Evolutionary conservation across 92 coral and sea anemone genomes (phyloP), one percentile per base, ranked within the genome.

Genomic region (Nematostella vectensis): DNA sequence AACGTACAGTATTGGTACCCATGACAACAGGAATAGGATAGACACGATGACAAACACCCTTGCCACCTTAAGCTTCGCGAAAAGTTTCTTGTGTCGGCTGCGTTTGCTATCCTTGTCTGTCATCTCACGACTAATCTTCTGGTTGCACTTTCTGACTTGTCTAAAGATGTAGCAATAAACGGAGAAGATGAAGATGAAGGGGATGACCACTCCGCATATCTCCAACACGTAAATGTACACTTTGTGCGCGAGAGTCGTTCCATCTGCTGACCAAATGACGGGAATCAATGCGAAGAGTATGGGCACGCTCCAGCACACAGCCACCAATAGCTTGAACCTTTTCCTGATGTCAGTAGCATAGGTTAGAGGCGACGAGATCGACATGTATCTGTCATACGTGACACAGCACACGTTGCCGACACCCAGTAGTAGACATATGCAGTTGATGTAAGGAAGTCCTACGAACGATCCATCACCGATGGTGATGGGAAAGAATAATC

Each of bases 1-100:
- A 12, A 76, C 61, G 15, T 68, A 76, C 22, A 76, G 62, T 1
- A 62, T 57, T 25, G 82, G 82, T n/a, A 68, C 59, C 82, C 82
- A 76, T 23, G 73, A 61, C 1, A 53, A 31, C 1, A 76, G 48
- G 28, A 76, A 76, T 4, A 76, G 43, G 4, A 65, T 28, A 1
- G 82, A 70, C 15, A 76, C 74, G 0, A 62, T 24, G 2, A 55
- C 50, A 20, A 76, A 76, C 0, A 66, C 74, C 31, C 68, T 16
- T 13, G 76, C 70, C 24, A 76, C 65, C 25, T 76, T 76, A 9
- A 54, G 30, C 43, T 76, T 76, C 33, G 67, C 19, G 27, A 48
- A 28, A 13, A 76, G 61, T n/a, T 44, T 26, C 17, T 48, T 68
- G 18, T 49, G 61, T 27, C 39, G 25, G 29, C 27, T 59, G 17